phyloP scores from a whole-genome alignment of 2,797 vertebrate genomes.

The Mormyrops boulengeri region DNA sequence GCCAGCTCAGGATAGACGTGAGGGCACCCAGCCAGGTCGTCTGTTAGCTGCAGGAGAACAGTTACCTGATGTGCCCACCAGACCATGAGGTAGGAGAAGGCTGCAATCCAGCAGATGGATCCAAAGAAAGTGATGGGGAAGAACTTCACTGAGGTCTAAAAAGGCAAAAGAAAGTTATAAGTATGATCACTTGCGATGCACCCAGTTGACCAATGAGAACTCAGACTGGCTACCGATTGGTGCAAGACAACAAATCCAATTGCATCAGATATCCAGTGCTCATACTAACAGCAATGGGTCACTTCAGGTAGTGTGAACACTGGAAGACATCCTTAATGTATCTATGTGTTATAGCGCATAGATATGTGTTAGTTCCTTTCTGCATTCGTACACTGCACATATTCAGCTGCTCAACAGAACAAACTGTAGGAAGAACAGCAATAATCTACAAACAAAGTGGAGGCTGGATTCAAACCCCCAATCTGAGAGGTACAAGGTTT shows the following conservation, averaged over 20 bases:
- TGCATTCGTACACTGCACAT: background rate
- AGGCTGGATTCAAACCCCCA: background rate
- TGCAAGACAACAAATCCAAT: background rate
- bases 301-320: background rate
- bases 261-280: background rate
- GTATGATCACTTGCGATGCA: background rate
- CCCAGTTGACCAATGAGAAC: background rate
- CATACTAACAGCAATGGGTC: background rate
- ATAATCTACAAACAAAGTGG: background rate
- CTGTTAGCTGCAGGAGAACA: background rate
- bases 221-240: background rate
- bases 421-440: background rate
- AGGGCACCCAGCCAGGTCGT: background rate
- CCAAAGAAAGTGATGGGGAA: constrained; percentile 87
- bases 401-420: background rate
- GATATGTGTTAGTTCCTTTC: background rate
- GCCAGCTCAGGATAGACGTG: background rate
- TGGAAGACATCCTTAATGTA: background rate
- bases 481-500: background rate
- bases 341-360: background rate
- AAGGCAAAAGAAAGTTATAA: constrained; percentile 36
- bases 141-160: constrained; percentile 72
- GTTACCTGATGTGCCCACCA: constrained; percentile 99
- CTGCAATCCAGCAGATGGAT: constrained; percentile 87
- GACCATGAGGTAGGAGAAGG: constrained; percentile 97